Evolutionary conservation across 1,140 invertebrate species (phyloP), one percentile per base, ranked within the genome.

Genomic region (Dreissena polymorpha): DNA sequence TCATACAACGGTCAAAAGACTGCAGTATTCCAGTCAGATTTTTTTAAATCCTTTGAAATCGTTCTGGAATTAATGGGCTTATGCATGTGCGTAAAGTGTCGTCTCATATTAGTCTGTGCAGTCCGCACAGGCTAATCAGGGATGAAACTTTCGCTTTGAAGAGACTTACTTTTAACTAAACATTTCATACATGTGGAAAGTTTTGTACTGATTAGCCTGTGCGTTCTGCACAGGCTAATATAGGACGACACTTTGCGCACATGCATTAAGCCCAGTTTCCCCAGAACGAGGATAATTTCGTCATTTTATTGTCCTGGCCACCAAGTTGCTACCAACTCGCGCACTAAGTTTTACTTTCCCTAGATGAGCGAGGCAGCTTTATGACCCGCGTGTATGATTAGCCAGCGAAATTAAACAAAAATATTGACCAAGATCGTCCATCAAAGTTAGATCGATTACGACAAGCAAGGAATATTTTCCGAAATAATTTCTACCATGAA

Each of bases 321-420:
- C 39, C 39, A 2, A 39, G 39, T 39, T 5, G 3, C 39, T 39
- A 2, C 2, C 57, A 60, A 60, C 21, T 5, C 2, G 21, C 6
- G 57, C 16, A 6, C 57, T n/a, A 55, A 55, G 57, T n/a, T 6
- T 60, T 5, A 21, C n/a, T 16, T 70, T 70, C 68, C 76, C n/a
- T 55, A 25, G 67, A 57, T 55, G 12, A 69, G 23, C 23, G 69
- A 27, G 29, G 23, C 64, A 69, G 68, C 65, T 78, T 78, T 78
- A 70, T 53, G 76, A 78, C 76, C 76, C 55, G 57, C n/a, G 39
- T 27, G 39, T 18, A 53, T 78, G 76, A 78, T 78, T 78, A 78
- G 64, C 49, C 16, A 6, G 29, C 39, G 65, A 78, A 78, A 78
- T 78, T 78, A 78, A 78, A 78, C 76, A 78, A 55, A 78, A 70